Evolutionary conservation across 2,113 vertebrate species (phyloP), one percentile per base, ranked within the genome.

Genomic region (Periophthalmus modestus): DNA sequence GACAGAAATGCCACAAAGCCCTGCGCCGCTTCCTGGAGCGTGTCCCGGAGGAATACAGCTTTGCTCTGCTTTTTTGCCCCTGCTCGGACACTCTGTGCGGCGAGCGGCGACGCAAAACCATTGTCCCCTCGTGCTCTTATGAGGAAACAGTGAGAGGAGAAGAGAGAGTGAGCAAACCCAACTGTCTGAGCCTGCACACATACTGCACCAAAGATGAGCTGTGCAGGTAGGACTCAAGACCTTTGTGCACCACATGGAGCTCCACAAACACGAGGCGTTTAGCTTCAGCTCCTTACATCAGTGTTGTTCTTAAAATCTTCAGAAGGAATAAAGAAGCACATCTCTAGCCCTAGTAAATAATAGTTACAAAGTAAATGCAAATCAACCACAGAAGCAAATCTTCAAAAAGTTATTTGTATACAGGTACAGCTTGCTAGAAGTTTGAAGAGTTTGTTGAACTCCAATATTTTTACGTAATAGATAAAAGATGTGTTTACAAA

Each of bases 81-180:
- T 99, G 98, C 52, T 87, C 93, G 0, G 95, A 98, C 87, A 92
- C 91, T 16, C 69, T 94, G 73, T 99, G 98, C 7, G 96, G 96
- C 21, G 96, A 97, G 79, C 95, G 98, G 14, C 89, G 97, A 15
- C 94, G 95, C 74, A 96, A 98, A 88, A 97, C 96, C 87, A 98
- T 99, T 16, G 98, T 97, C 48, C 97, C 98, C 0, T 92, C 95
- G 15, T 99, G 98, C 28, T 97, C 96, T 24, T 97, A 96, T 23
- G 91, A 92, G 78, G 91, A 92, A 79, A 89, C 74, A 2, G 68
- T 43, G 6, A 85, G 71, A 75, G 89, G 89, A 70, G 95, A 96
- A 47, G 86, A 94, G 2, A 88, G 86, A 57, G 90, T 82, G 12
- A 87, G 83, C 11, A 94, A 94, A 50, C 95, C 95, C 57, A 98